phyloP scores from a whole-genome alignment of 1,140 invertebrate species.

The Liolophura sinensis region DNA sequence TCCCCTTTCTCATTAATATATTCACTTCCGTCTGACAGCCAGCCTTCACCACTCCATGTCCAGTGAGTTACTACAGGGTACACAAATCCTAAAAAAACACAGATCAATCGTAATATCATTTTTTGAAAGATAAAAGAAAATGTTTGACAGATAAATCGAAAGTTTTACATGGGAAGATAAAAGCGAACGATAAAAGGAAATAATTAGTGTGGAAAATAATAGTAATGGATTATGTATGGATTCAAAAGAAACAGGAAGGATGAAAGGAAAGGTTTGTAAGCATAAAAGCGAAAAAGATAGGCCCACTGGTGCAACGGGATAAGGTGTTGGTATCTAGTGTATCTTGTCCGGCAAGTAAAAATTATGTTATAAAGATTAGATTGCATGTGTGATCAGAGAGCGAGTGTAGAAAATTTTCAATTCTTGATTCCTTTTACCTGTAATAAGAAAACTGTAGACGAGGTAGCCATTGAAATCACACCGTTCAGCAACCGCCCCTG shows the following conservation, averaged over 20 bases:
- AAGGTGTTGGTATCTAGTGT: too few species aligned
- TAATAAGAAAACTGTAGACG: conserved; percentile 60
- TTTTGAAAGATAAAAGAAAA: neutral
- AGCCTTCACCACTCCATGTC: conserved; percentile 63
- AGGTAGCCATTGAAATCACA: conserved; percentile 63
- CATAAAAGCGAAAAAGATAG: neutral
- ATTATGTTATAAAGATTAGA: neutral
- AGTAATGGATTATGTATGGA: too few species aligned
- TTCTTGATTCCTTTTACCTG: conserved; percentile 45
- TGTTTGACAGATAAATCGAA: neutral
- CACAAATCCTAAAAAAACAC: conserved; percentile 58
- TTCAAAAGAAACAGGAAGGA: too few species aligned
- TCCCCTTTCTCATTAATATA: conserved; percentile 17
- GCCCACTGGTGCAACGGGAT: neutral
- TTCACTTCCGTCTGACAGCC: conserved; percentile 50
- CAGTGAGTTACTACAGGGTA: conserved; percentile 67
- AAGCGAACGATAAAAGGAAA: neutral
- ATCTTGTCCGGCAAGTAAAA: neutral
- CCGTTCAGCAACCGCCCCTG: conserved; percentile 64
- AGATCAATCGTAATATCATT: neutral
- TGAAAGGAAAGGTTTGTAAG: neutral
- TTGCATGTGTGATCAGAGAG: too few species aligned
- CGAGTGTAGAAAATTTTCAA: too few species aligned
- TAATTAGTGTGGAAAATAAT: too few species aligned
- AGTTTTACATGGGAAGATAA: neutral